Conservation (phyloP, 2,888 invertebrate species). For the Xanthorhoe designata region DNA sequence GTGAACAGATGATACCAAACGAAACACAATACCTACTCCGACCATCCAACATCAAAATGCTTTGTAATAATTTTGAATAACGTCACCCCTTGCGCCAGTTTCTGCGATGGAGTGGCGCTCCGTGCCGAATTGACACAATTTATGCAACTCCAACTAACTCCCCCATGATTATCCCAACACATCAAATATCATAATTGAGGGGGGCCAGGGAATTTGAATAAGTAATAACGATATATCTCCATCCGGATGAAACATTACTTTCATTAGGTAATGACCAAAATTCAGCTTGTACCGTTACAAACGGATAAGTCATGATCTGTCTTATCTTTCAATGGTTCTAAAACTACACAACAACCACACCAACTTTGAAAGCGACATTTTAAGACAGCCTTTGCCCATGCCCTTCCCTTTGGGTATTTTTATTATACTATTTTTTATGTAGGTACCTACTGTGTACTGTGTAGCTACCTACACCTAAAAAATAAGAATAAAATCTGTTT, state of each 20-base stretch:
- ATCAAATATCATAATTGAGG: slow-evolving; percentile 79
- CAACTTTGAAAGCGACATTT: too few relatives aligned
- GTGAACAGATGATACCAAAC: slow-evolving; percentile 21
- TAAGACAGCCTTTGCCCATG: neutral
- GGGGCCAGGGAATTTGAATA: slow-evolving; percentile 48
- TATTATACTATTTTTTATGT: too few relatives aligned
- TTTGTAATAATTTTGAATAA: slow-evolving; percentile 46
- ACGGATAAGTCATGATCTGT: neutral
- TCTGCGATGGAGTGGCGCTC: slow-evolving; percentile 45
- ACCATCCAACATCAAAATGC: slow-evolving; percentile 39
- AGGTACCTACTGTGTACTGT: too few relatives aligned
- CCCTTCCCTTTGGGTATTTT: too few relatives aligned
- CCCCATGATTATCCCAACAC: slow-evolving; percentile 61
- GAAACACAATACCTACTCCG: slow-evolving; percentile 17
- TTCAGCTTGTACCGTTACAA: neutral
- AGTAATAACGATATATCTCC: slow-evolving; percentile 24
- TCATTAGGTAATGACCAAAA: slow-evolving; percentile 15
- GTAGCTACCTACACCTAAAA: too few relatives aligned
- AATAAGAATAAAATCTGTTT: neutral
- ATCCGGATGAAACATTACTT: slow-evolving; percentile 12
- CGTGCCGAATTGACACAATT: slow-evolving; percentile 82
- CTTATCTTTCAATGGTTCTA: neutral
- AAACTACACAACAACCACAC: too few relatives aligned
- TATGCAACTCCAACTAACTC: slow-evolving; percentile 72
- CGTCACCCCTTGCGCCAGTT: slow-evolving; percentile 41